Percentiles rank a stretch among this genome's conserved stretches.
phyloP scores from a whole-genome alignment of 2,797 vertebrate species.

The Tapirus indicus region DNA sequence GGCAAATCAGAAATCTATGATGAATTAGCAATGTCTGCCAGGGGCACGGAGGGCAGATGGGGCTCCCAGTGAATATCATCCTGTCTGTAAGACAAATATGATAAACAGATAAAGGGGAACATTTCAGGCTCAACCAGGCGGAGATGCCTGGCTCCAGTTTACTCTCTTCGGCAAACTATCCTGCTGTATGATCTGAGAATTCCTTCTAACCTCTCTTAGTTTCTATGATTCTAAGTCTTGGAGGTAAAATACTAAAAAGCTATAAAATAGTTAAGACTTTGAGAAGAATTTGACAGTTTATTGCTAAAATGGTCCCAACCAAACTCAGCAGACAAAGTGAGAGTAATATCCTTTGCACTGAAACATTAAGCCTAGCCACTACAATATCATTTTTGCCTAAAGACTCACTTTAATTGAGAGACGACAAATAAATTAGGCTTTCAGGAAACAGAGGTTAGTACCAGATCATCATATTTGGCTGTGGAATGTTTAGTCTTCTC shows the following conservation, averaged over 20 bases:
- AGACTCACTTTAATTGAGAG: conserved; percentile 75
- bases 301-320: background rate
- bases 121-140: background rate
- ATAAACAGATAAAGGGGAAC: background rate
- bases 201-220: background rate
- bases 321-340: background rate
- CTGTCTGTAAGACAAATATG: background rate
- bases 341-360: background rate
- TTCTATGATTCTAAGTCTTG: background rate
- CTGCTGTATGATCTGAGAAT: background rate
- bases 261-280: background rate
- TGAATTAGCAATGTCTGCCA: background rate
- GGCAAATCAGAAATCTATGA: background rate
- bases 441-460: conserved; percentile 70
- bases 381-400: background rate
- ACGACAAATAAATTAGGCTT: conserved; percentile 75
- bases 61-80: background rate
- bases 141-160: background rate
- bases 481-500: conserved; percentile 73
- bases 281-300: background rate
- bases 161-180: background rate
- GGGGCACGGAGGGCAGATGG: background rate
- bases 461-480: conserved; percentile 74
- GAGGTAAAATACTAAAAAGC: background rate
- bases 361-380: background rate